Base-by-base conservation (phyloP, 2,888 invertebrate genomes). In the Fragum whitleyi region DNA sequence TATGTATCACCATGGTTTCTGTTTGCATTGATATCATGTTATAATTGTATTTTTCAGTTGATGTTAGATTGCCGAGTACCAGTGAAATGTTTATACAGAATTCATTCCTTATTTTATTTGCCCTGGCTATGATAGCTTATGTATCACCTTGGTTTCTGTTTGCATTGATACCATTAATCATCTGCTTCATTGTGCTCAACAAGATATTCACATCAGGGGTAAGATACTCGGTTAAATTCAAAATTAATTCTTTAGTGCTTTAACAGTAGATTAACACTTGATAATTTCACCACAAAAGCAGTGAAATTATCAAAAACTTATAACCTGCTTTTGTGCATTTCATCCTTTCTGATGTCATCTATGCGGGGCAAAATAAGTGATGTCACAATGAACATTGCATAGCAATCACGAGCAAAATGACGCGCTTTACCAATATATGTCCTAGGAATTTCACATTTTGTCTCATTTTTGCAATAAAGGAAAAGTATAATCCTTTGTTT, bases 91-190 rank as follows among this genome's bases (percentile, higher is more conserved):
- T 96, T 86, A 88, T 96, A 1, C 95, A 95, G 89, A 95, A 95
- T 87, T 90, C 95, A 59, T 94, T 95, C 85, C 92, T 95, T 96
- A 97, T 98, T 94, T 91, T 97, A 91, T 95, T 95, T 70, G 96
- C 97, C 78, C 96, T 98, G 82, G 79, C 97, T 87, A 97, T 98
- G 16, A 96, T 98, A 90, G 96, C 96, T 94, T 95, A 96, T 90
- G 97, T 97, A 86, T 98, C 98, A 69, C 97, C 97, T 94, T 92
- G 91, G 86, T 94, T 94, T 79, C 90, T 94, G 32, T 76, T 94
- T 28, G 93, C 93, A 23, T 88, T 93, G 51, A 73, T 94, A 16
- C 94, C 94, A 5, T 88, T 95, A 19, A 83, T 90, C 57, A 77
- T 89, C 32, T 79, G 93, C 7, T 94, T 94, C 83, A 68, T 92